phyloP scores from a whole-genome alignment of 2,888 invertebrate species.

The Thymelicus sylvestris region DNA sequence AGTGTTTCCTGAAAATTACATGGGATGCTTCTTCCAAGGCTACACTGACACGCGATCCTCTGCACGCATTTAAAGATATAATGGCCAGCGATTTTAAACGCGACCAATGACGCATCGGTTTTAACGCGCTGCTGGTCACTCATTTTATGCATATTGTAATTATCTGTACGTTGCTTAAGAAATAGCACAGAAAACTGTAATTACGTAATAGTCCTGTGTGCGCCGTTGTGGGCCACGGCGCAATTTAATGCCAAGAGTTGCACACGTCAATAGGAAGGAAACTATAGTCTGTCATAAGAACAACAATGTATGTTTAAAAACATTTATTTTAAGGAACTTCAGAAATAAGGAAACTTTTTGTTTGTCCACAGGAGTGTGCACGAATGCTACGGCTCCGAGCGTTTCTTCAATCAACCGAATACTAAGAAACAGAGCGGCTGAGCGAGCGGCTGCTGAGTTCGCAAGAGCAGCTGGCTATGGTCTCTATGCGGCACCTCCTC shows the following conservation, averaged over 20 bases:
- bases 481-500: conserved; percentile 91
- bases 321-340: neutral
- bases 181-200: conserved; percentile 49
- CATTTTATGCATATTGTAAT: conserved; percentile 63
- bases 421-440: conserved; percentile 97
- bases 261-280: conserved; percentile 22
- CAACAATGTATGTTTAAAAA: neutral
- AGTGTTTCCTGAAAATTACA: conserved; percentile 84
- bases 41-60: conserved; percentile 76
- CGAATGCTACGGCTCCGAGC: conserved; percentile 97
- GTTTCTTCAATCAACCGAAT: conserved; percentile 99
- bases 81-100: conserved; percentile 68
- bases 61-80: conserved; percentile 74
- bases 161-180: conserved; percentile 52
- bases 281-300: neutral
- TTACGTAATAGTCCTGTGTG: conserved; percentile 43
- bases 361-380: conserved; percentile 92
- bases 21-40: conserved; percentile 81
- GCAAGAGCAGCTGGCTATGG: conserved; percentile 96
- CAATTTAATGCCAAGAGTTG: conserved; percentile 30
- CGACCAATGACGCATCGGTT: conserved; percentile 82
- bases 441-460: conserved; percentile 97
- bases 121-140: conserved; percentile 70
- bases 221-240: conserved; percentile 20
- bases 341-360: neutral